Base-by-base conservation (phyloP, 2,888 invertebrate species). In the Geophilus truncorum region DNA sequence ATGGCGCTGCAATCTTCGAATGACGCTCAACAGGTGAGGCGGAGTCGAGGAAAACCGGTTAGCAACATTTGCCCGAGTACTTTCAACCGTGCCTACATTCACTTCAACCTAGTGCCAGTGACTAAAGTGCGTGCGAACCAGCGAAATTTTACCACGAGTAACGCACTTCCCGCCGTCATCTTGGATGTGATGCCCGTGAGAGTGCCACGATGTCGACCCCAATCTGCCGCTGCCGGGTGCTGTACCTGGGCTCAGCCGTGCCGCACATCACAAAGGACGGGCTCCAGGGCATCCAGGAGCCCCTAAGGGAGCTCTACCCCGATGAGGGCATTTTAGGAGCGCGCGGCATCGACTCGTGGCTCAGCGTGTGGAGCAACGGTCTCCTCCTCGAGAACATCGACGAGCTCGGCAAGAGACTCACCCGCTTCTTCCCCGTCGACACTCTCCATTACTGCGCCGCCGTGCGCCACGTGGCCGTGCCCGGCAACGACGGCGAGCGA, bases 181-280 rank as follows among this genome's bases (percentile, higher is more conserved):
- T n/a, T n/a, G n/a, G n/a, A 23, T 70, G 70, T 70, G 70, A 70
- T 70, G 70, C 70, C 25, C 10, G 28, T 28, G 12, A 70, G 25
- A 25, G 28, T 25, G 25, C 9, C 25, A 62, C 30, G 34, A 80
- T 80, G 80, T 94, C 95, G 85, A 97, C 95, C 85, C 97, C 97
- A 86, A 96, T 97, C 86, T 96, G 98, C 89, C 92, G 97, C 85
- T 98, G 97, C 89, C 92, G 97, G 83, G 98, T 98, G 80, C 91
- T 98, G 81, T 99, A 98, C 88, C 90, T 99, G 85, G 98, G 98
- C 84, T 95, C 95, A 84, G 93, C 97, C 28, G 97, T 98, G 85
- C 96, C 98, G 34, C 96, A 97, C 86, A 95, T 97, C 87, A 97
- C 97, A 86, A 98, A 98, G 88, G 98, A 99, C 86, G 98, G 98